Base-by-base conservation (phyloP, 2,888 invertebrate genomes). In the Andrena bucephala region DNA sequence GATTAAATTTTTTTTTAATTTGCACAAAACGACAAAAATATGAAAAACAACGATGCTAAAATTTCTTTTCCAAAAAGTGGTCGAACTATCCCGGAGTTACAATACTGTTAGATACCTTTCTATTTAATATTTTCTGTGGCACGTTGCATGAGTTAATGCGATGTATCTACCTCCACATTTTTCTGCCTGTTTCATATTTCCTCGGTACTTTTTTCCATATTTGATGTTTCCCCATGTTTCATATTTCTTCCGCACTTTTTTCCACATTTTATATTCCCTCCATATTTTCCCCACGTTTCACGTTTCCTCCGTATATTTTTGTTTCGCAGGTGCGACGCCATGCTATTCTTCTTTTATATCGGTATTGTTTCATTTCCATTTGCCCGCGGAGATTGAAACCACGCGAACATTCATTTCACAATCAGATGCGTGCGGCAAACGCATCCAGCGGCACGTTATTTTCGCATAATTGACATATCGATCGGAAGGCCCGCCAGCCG, bases 151-250 rank as follows among this genome's bases (percentile, higher is more conserved):
- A 57, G 27, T 20, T 57, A 57, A 57, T 27, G 57, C 57, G 24
- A 57, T 27, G 57, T 27, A 57, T 57, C 27, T 4, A 16, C 42
- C 42, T 42, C 3, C 16, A 16, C 16, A 42, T 16, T 42, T 42
- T 16, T 42, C 42, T 42, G 42, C 57, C 10, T 29, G 20, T 31
- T 29, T 60, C 29, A 29, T 16, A 24, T 27, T 57, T 57, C 57
- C 24, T 2, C 24, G 4, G 10, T 24, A 24, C 57, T 24, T 57
- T 20, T 57, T 57, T 27, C 57, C 57, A 57, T 57, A 24, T 57
- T 57, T 57, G 57, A 57, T 57, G 24, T 57, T 57, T 57, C 57
- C 57, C 24, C 24, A 24, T 27, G 57, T 57, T 57, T 57, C 57
- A 57, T 24, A 27, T 57, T 42, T 42, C 42, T 42, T 16, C 16